A percentile compares a stretch with the other conserved stretches of the same genome.
These are phyloP conservation scores for Hydraecia micacea DNA, from an alignment of 2,888 invertebrate species.

Conservation along the genomic window DNA sequence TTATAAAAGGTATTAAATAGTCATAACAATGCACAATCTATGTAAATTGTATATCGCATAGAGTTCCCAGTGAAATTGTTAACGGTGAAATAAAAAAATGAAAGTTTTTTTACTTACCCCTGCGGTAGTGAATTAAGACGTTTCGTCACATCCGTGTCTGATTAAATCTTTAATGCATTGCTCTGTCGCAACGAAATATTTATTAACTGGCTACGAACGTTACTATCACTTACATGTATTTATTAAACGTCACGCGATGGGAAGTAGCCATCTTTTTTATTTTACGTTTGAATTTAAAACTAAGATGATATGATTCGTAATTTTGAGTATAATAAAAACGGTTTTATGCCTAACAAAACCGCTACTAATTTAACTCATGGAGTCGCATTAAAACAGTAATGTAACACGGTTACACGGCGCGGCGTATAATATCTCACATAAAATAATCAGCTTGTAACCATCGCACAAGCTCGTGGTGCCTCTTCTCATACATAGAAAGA, in stretches of 20 bases:
- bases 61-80: constrained; percentile 56
- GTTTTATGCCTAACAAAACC: constrained; percentile 34
- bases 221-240: constrained; percentile 53
- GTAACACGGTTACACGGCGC: constrained; percentile 9
- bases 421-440: constrained; percentile 22
- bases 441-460: constrained; percentile 21
- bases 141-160: constrained; percentile 68
- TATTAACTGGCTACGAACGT: constrained; percentile 43
- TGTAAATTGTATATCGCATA: constrained; percentile 69
- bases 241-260: constrained; percentile 43
- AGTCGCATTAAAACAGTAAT: constrained; percentile 31
- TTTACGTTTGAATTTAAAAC: constrained; percentile 28
- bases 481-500: constrained; percentile 6
- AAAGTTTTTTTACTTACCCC: constrained; percentile 68
- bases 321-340: constrained; percentile 40
- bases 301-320: constrained; percentile 28
- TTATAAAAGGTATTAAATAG: constrained; percentile 68
- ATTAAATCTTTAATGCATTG: constrained; percentile 61
- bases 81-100: constrained; percentile 65
- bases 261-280: constrained; percentile 38
- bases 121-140: constrained; percentile 58
- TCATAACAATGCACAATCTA: constrained; percentile 68
- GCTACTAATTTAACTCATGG: constrained; percentile 31
- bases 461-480: neutral
- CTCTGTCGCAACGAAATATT: constrained; percentile 56